Base-by-base conservation (phyloP, 92 coral and sea anemone genomes). In the Epizoanthus scotinus region DNA sequence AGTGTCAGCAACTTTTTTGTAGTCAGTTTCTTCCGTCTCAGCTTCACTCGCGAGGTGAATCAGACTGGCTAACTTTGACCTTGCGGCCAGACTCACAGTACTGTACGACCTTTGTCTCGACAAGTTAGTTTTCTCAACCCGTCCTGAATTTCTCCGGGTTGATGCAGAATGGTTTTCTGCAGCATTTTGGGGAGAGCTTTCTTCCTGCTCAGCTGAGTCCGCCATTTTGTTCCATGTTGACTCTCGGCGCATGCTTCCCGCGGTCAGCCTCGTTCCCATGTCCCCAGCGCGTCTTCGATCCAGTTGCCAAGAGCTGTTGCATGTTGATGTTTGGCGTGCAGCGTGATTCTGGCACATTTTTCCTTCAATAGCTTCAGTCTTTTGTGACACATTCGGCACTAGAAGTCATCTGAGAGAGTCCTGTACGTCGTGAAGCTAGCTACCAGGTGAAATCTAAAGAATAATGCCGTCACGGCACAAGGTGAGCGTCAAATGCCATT, bases 1-100 rank as follows among this genome's bases (percentile, higher is more conserved):
- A 36, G 90, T 91, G 60, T 93, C 91, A 31, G 93, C 98, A 74
- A 95, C 94, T 83, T 86, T 93, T 81, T 95, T 95, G 79, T 90
- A 90, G 71, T 91, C 91, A 13, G 99, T 82, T 86, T 89, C 94
- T 54, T 88, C 95, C 72, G 90, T 77, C 62, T 89, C 89, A 52
- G 90, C 90, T 54, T 86, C 89, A 25, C 86, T 91, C 13, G 97
- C 94, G 81, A 95, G 89, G 63, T 90, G 87, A 60, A 95, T 95
- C 38, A 95, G 84, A 55, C 89, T 59, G 38, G 98, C 87, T 38
- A 95, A 91, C 62, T 91, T 94, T 67, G 94, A 80, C 87, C 98
- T 91, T 70, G 96, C 98, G 61, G 87, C 99, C 25, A 86, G 83
- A 58, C 94, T 90, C 18, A 84, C 94, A 63, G 87, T 86, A 82